Base-by-base conservation (phyloP, 2,888 invertebrate genomes). In the Drosophila koepferae region DNA sequence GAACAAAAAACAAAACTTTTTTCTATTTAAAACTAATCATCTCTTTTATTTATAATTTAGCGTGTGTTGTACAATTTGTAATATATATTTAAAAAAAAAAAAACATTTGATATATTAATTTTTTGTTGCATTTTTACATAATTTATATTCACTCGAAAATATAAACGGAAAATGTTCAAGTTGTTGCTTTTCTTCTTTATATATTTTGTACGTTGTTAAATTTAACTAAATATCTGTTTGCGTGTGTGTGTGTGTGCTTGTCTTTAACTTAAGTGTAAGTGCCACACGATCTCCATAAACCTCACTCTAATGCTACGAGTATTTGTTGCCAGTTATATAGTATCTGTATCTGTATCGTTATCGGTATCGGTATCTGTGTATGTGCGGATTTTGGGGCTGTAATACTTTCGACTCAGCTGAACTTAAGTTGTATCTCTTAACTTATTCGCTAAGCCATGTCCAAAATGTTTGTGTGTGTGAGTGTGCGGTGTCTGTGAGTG, bases 11-110 rank as follows among this genome's bases (percentile, higher is more conserved):
- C 10, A 18, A 9, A 10, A 23, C 8, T 38, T 54, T 10, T 46
- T 88, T 77, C 70, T 83, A 87, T 81, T 80, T 78, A 81, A 81
- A 77, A 89, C 85, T 87, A 89, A 78, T 80, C 68, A 86, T 67
- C 59, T 74, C 66, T 66, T 75, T 75, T 78, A 81, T 84, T 83
- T 75, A 83, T 86, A 48, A 70, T 64, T 75, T 80, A 62, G 58
- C 71, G 49, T 72, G 59, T 76, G 55, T 73, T 75, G 74, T 87
- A 88, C 76, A 76, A 44, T 64, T 68, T 67, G 63, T 49, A 64
- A 63, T 69, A 70, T 66, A 66, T 63, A 58, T 61, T 23, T 34
- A 43, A 34, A 34, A 20, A 20, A 53, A 43, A 34, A 62, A 46
- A 59, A 44, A 51, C 28, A n/a, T 16, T 64, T 43, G 6, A 28